Evolutionary conservation across 1,140 invertebrate species (phyloP), one percentile per base, ranked within the genome.

Genomic region (Microplitis mediator): DNA sequence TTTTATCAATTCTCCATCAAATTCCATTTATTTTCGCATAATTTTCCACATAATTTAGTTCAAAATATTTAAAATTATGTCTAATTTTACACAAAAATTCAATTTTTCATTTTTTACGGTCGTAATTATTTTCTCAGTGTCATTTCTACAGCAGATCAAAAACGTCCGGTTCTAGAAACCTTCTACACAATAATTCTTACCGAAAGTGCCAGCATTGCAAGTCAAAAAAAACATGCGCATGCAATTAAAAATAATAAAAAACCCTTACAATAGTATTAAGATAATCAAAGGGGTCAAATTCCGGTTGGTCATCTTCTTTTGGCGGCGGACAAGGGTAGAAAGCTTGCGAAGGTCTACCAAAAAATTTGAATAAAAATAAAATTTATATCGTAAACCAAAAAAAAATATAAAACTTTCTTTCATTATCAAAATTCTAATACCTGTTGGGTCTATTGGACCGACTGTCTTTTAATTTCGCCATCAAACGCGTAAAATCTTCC

Each of bases 281-380:
- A 79, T 89, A 90, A 80, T 89, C 89, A 76, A 90, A 89, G 45
- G 88, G 88, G 82, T 87, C 86, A 75, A 87, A 86, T 66, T 86
- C 88, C 71, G 88, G 88, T 34, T 86, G 85, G 45, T 90, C 89
- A 74, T 89, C 85, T 52, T 90, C 88, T 50, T 81, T 79, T 4
- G 89, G 88, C 32, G 90, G 89, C 64, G 91, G 91, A 78, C 90
- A 91, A 11, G 91, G 91, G 84, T 92, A 92, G 81, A 92, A 92
- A 13, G 90, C 88, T 83, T 90, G 89, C 13, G 88, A 88, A 9
- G 88, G 87, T 78, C 86, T 87, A 74, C 58, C 16, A 51, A 50
- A 60, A 34, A 72, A 54, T 31, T 61, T 31, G 8, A n/a, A 11
- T 2, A 11, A 70, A 6, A 36, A 4, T 31, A 9, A 5, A 62